Base-by-base conservation (phyloP, 2,888 invertebrate genomes). In the Pammene aurita region DNA sequence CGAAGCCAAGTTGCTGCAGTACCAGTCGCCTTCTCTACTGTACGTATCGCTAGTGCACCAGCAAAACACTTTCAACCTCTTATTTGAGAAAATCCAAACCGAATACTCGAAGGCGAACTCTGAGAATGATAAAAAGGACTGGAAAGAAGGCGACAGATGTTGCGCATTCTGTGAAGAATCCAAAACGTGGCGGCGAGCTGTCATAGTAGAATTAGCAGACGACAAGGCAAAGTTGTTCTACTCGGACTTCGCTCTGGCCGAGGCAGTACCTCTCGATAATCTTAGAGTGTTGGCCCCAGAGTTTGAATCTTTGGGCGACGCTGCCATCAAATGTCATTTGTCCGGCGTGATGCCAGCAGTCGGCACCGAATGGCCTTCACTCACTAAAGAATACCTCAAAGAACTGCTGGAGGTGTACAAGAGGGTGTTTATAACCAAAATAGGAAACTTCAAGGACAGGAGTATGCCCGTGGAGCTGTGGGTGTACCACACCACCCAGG, bases 281-380 rank as follows among this genome's bases (percentile, higher is more conserved):
- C 82, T 96, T 16, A 93, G 90, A 61, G 85, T 89, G 1, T 86
- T 96, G 5, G 80, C 91, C 11, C 76, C 86, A 0, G 83, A 91
- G 9, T 95, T 95, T 72, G 78, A 84, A 7, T 80, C 83, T 0
- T 83, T 93, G 0, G 93, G 93, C 0, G 93, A 94, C 70, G 94
- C 94, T 0, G 94, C 94, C 0, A 88, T 95, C 26, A 94, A 94
- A 73, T 95, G 97, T 72, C 95, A 95, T 79, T 81, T 97, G 61
- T 94, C 94, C 1, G 95, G 95, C 18, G 93, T 97, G 10, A 84
- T 89, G 34, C 95, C 97, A 0, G 95, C 96, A 0, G 95, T 95
- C 0, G 95, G 94, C 0, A 89, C 92, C 0, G 91, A 90, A 34
- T 96, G 96, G 96, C 93, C 94, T 0, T 88, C 89, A 0, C 78